phyloP scores from a whole-genome alignment of 2,113 vertebrate genomes.

The Paratilapia polleni region DNA sequence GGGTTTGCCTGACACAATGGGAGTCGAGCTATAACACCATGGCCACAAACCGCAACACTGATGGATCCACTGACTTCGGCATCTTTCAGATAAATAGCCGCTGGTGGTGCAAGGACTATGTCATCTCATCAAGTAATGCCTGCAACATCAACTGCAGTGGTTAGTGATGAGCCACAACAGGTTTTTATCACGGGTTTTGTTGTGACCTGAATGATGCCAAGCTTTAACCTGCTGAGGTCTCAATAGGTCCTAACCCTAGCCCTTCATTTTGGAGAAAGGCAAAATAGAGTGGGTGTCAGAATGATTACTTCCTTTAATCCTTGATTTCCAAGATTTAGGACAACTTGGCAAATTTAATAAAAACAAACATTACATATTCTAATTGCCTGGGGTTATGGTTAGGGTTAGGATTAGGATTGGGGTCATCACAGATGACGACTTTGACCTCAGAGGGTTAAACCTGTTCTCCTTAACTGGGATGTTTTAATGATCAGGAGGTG shows the following conservation, averaged over 20 bases:
- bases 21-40: slow-evolving; percentile 20
- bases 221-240: not conserved
- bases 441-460: not conserved
- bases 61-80: slow-evolving; percentile 57
- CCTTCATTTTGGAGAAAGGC: too few relatives aligned
- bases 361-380: not conserved
- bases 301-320: not conserved
- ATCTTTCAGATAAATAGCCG: slow-evolving; percentile 70
- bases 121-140: fast-evolving
- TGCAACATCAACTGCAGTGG: slow-evolving; percentile 32
- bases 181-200: not conserved
- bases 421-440: not conserved
- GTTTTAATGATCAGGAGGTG: not conserved
- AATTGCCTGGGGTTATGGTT: not conserved
- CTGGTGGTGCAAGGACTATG: slow-evolving; percentile 40
- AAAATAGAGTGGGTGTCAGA: not conserved
- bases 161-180: slow-evolving; percentile 20
- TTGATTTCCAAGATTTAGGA: too few relatives aligned
- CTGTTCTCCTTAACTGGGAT: not conserved
- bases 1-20: slow-evolving; percentile 49
- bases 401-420: too few relatives aligned
- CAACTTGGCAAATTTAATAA: not conserved
- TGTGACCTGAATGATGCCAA: too few relatives aligned
- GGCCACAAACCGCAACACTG: slow-evolving; percentile 11
- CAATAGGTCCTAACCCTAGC: too few relatives aligned